Conservation (phyloP, 2,888 invertebrate genomes). For the Elgonia sp. region DNA sequence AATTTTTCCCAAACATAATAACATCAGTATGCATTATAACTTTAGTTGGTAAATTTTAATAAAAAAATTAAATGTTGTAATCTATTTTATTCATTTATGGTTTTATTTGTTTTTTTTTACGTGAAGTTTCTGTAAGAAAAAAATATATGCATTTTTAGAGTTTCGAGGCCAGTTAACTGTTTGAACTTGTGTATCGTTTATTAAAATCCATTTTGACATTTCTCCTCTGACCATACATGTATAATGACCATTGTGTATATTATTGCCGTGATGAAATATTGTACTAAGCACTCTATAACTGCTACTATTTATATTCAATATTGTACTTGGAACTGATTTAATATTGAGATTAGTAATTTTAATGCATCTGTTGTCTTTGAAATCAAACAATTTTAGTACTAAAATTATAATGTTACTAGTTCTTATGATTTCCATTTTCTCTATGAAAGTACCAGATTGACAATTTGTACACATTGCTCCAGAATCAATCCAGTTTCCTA, state of each 20-base stretch:
- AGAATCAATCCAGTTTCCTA: slow-evolving; percentile 1
- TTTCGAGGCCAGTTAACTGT: too few relatives aligned
- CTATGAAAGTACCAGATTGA: not conserved
- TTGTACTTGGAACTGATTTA: slow-evolving; percentile 28
- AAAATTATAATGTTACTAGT: slow-evolving; percentile 23
- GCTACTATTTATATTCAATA: slow-evolving; percentile 15
- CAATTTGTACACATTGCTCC: slow-evolving; percentile 13
- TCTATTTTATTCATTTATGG: too few relatives aligned
- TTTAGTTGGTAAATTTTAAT: too few relatives aligned
- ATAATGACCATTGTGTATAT: too few relatives aligned
- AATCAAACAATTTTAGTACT: slow-evolving; percentile 29
- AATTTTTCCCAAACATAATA: too few relatives aligned
- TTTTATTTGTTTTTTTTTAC: not conserved
- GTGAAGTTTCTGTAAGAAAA: too few relatives aligned
- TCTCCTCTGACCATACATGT: too few relatives aligned
- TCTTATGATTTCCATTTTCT: slow-evolving; percentile 14
- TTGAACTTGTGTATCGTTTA: too few relatives aligned
- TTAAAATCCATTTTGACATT: too few relatives aligned
- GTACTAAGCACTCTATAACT: slow-evolving; percentile 32
- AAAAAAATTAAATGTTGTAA: too few relatives aligned
- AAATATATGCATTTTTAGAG: too few relatives aligned
- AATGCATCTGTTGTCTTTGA: not conserved
- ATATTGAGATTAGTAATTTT: slow-evolving; percentile 32
- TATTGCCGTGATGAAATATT: slow-evolving; percentile 43
- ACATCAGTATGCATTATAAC: too few relatives aligned